These are phyloP conservation scores for Ictalurus furcatus DNA, from an alignment of 2,113 vertebrate species.

Conservation along the genomic window DNA sequence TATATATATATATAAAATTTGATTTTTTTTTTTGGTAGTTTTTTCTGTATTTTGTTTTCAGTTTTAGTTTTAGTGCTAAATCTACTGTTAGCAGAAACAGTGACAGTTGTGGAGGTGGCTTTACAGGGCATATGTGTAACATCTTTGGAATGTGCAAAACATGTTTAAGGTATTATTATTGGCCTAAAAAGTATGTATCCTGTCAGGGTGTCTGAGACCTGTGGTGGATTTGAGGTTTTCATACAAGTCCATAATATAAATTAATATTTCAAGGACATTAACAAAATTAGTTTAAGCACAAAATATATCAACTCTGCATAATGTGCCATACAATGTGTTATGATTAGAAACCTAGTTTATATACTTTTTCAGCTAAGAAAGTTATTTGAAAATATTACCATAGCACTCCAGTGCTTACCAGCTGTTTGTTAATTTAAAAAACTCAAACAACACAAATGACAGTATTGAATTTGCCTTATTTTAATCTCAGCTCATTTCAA, in stretches of 20 bases:
- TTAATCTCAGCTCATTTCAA: not conserved
- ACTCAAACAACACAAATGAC: no score
- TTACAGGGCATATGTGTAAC: not conserved
- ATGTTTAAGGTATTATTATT: not conserved
- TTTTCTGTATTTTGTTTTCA: not conserved
- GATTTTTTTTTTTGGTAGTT: not conserved
- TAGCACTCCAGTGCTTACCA: not conserved
- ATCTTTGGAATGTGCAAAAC: conserved; percentile 5
- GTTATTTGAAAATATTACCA: not conserved
- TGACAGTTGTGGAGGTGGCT: not conserved
- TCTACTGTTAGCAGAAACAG: not conserved
- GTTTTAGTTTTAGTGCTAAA: not conserved
- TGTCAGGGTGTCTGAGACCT: not conserved
- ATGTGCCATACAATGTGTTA: not conserved
- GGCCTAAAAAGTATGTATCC: not conserved
- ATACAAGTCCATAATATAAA: not conserved
- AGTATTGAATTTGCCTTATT: not conserved
- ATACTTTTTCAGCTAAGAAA: not conserved
- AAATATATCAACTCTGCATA: not conserved
- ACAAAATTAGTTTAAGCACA: not conserved
- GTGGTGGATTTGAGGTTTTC: not conserved
- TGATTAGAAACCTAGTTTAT: not conserved
- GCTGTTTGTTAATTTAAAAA: not conserved
- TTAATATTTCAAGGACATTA: not conserved
- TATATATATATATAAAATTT: no score